These are phyloP conservation scores for Philotrypesis tridentata DNA, from an alignment of 1,140 invertebrate genomes.

Conservation along the genomic window DNA sequence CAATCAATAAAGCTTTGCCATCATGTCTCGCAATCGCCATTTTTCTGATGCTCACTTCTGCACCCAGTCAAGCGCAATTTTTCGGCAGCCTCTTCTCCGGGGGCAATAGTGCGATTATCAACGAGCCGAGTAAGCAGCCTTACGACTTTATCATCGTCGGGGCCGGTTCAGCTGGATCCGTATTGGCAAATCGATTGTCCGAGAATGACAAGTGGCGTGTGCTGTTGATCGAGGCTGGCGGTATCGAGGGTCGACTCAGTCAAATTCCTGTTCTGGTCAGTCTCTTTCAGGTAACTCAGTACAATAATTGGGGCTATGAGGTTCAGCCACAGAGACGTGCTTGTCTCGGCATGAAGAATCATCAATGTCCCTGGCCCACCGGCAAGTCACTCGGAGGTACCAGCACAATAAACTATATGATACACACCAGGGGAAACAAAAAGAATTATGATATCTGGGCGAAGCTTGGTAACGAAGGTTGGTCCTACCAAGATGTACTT, in stretches of 20 bases:
- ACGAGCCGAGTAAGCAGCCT: conserved; percentile 55
- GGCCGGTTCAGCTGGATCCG: conserved; percentile 87
- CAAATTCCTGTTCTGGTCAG: conserved; percentile 85
- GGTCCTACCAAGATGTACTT: conserved; percentile 85
- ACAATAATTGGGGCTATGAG: conserved; percentile 83
- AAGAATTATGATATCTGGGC: conserved; percentile 90
- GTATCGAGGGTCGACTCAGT: conserved; percentile 82
- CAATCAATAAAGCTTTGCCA: background rate
- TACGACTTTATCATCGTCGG: conserved; percentile 89
- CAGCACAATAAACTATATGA: conserved; percentile 91
- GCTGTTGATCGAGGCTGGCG: conserved; percentile 85
- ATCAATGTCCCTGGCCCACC: conserved; percentile 81
- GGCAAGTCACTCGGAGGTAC: conserved; percentile 88
- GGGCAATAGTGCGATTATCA: background rate
- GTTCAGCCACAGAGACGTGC: conserved; percentile 81
- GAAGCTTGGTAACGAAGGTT: conserved; percentile 80
- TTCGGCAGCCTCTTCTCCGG: background rate
- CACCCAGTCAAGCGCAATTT: background rate
- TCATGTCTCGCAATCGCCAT: background rate
- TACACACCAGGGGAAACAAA: conserved; percentile 89
- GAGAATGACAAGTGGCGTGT: conserved; percentile 82
- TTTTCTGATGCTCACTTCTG: background rate
- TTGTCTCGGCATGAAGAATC: conserved; percentile 78
- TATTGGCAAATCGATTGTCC: conserved; percentile 84
- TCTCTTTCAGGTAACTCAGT: conserved; percentile 79